Base-by-base conservation (phyloP, 2,888 invertebrate species). In the Mythimna lalbum region DNA sequence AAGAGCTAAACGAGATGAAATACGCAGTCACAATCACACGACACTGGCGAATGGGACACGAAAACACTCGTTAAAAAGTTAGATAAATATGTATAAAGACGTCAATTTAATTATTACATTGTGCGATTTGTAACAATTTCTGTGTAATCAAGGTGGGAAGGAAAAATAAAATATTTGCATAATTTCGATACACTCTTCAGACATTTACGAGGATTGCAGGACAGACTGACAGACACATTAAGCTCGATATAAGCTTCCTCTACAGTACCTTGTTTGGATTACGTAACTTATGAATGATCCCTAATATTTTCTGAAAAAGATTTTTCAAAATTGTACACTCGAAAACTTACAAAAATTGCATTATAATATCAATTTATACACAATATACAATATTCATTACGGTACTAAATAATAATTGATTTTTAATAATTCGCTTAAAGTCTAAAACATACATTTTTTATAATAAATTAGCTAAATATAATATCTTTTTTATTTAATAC, bases 401-500 rank as follows among this genome's bases (percentile, higher is more conserved):
- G 19, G 33, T 72, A 72, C 63, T 80, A 80, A 73, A 78, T 74
- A 76, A 78, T 81, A 84, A 86, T 79, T 76, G 65, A 79, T 81
- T 76, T 27, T 61, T 57, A 63, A 71, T 60, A 72, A 71, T 81
- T 81, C 57, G 19, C 76, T 86, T 84, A 76, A 0, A 57, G n/a
- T 56, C 76, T 83, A 81, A 67, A 68, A 72, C 62, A 61, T 82
- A 74, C 61, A 63, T 59, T 47, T 65, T 67, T 71, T 47, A 68
- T 80, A 76, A 75, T 73, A 79, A 60, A 60, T 73, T 70, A 63
- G 66, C 62, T 69, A 70, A 71, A 77, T 74, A 71, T 66, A 65
- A 56, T 73, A 63, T 69, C 12, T 71, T 72, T 66, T 63, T 76
- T 47, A 60, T 76, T 72, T 69, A 72, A 78, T 80, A 83, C 67